These are phyloP conservation scores for Drosophila melanica DNA, from an alignment of 1,140 invertebrate genomes.

Conservation along the genomic window DNA sequence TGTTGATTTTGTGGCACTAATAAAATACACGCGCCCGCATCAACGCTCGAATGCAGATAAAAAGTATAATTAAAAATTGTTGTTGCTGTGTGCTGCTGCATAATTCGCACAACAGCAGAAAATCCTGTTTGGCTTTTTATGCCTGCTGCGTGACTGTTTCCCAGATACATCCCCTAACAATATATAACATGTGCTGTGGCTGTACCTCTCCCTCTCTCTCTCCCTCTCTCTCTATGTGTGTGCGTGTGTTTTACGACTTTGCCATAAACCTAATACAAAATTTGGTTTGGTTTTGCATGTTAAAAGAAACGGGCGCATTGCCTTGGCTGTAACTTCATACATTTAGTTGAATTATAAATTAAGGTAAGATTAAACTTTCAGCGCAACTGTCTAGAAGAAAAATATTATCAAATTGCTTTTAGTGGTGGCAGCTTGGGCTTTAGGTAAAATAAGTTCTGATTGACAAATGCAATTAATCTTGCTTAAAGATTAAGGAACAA, in stretches of 20 bases:
- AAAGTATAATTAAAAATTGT: slow-evolving; percentile 77
- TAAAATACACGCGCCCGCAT: slow-evolving; percentile 55
- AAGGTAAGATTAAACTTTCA: slow-evolving; percentile 10
- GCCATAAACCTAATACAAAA: slow-evolving; percentile 29
- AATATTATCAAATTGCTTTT: background rate
- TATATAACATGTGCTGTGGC: slow-evolving; percentile 21
- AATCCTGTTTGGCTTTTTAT: slow-evolving; percentile 74
- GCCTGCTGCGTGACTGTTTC: slow-evolving; percentile 66
- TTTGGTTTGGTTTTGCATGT: slow-evolving; percentile 25
- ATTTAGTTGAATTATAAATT: background rate
- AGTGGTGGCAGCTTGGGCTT: background rate
- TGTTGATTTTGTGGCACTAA: slow-evolving; percentile 58
- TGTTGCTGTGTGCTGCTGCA: slow-evolving; percentile 27
- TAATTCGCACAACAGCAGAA: slow-evolving; percentile 57
- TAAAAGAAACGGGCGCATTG: background rate
- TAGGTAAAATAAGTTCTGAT: background rate
- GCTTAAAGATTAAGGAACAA: background rate
- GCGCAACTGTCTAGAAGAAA: background rate
- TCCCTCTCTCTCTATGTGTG: slow-evolving; percentile 28
- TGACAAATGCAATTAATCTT: background rate
- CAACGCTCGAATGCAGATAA: slow-evolving; percentile 66
- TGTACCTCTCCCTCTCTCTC: slow-evolving; percentile 14
- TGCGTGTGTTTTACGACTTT: slow-evolving; percentile 59
- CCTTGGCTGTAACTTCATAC: background rate
- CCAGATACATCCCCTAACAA: slow-evolving; percentile 52